Base-by-base conservation (phyloP, 2,113 vertebrate genomes). In the Motacilla tschutschensis region DNA sequence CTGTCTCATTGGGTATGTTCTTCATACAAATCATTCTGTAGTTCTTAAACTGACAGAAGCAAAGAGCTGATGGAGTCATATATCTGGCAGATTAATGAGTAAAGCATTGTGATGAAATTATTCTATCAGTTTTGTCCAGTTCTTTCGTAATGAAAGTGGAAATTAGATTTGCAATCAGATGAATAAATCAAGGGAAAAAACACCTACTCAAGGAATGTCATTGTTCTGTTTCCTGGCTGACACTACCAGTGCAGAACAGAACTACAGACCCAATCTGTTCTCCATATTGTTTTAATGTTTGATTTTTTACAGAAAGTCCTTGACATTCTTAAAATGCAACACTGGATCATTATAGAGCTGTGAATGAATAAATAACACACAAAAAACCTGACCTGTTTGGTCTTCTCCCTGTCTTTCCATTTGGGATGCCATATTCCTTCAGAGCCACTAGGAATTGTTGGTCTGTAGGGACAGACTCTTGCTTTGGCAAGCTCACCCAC, bases 371-470 rank as follows among this genome's bases (percentile, higher is more conserved):
- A 14, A 29, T 70, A 40, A 24, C 36, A 6, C 25, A 40, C 10
- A 47, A 21, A 41, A 64, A 31, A 1, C 6, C 0, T 41, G 35
- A 40, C 18, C 14, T 76, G 19, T 48, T 79, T 67, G 40, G 6
- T 79, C 12, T 67, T 67, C 11, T 74, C 5, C 12, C 20, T 59
- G 47, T 72, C 22, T 43, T 76, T 88, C 18, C 5, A 2, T 65
- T 85, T 82, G 31, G 17, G 35, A 15, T 81, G 25, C 7, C 8
- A 1, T 12, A 4, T 73, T 63, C 21, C 19, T 70, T 55, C 25
- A 57, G 33, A 44, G 16, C 0, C 0, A 8, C 7, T 50, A 6
- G 17, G 14, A 35, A 9, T 12, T 67, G 31, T 24, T 0, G 1
- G 3, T 10, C 20, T 79, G 14, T 51, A 51, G n/a, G 54, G 50